phyloP scores from a whole-genome alignment of 2,113 vertebrate species.

The Cichladusa arquata region DNA sequence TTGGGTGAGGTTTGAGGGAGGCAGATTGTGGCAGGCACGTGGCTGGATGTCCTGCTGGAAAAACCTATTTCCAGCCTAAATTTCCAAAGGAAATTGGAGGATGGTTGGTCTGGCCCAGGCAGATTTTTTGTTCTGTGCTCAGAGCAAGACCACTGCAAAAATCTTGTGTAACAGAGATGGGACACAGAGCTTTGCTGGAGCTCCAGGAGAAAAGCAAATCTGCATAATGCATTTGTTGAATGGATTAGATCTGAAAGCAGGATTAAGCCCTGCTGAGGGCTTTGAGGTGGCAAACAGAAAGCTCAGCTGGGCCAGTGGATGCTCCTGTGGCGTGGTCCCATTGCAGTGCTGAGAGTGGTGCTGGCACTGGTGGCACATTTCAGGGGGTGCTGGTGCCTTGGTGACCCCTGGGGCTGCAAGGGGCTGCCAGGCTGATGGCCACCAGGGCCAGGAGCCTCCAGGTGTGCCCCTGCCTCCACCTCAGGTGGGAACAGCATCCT shows the following conservation, averaged over 20 bases:
- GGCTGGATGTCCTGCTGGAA: background rate
- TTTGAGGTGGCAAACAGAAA: background rate
- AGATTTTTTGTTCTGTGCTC: background rate
- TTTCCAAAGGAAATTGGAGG: background rate
- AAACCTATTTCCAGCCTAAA: background rate
- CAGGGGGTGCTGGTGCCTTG: background rate
- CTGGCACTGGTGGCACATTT: background rate
- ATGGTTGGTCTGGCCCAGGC: background rate
- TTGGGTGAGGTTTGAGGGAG: background rate
- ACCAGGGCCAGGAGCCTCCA: background rate
- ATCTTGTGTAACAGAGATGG: background rate
- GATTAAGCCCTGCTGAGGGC: conserved; percentile 10
- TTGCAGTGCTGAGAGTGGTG: background rate
- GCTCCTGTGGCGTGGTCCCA: background rate
- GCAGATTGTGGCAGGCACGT: accelerated
- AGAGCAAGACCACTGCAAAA: background rate
- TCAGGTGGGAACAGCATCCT: background rate
- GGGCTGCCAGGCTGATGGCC: background rate
- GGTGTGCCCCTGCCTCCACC: background rate
- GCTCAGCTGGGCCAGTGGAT: background rate
- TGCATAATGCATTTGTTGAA: background rate
- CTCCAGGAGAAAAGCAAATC: background rate
- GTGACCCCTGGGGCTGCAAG: background rate
- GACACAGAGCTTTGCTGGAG: background rate
- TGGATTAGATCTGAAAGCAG: conserved; percentile 15